Base-by-base conservation (phyloP, 2,113 vertebrate genomes). In the Poecilia latipinna region DNA sequence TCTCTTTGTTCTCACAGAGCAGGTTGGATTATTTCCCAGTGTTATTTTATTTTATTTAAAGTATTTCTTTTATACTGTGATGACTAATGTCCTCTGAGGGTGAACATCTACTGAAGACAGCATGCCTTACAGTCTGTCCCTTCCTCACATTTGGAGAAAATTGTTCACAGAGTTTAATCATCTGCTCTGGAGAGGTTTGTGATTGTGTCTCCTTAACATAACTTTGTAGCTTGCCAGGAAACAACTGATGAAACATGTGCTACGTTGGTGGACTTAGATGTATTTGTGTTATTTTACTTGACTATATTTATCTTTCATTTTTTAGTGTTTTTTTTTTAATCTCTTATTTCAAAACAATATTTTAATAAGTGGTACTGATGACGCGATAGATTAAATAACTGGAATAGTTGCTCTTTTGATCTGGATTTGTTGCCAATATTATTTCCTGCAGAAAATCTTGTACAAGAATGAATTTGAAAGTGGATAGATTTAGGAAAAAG, bases 41-140 rank as follows among this genome's bases (percentile, higher is more conserved):
- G 62, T 88, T 82, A 57, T 51, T n/a, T 80, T 86, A 70, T 19
- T 78, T 61, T 69, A 78, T 77, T 72, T 76, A 69, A 80, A 81
- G 79, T 28, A 33, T 62, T 82, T 72, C 24, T 70, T 78, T 90
- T 84, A 71, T 86, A 75, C 72, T 82, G 81, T 88, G 78, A 84
- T 79, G 74, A 37, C 35, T 37, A 4, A 15, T 66, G 74, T 65
- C 65, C 61, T 70, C 63, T 57, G 78, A 72, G 78, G 65, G 62
- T 31, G 31, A 84, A 80, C 22, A 64, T 76, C 65, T 70, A 61
- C 70, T 72, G 13, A 44, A 70, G 63, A 72, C 31, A 37, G 62
- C 64, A 37, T 39, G 61, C 71, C 80, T 86, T 77, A 29, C 26
- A 28, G 35, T 51, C 7, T 3, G 13, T 24, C 61, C 42, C 70